Base-by-base conservation (phyloP, 2,888 invertebrate genomes). In the Oithona nana region DNA sequence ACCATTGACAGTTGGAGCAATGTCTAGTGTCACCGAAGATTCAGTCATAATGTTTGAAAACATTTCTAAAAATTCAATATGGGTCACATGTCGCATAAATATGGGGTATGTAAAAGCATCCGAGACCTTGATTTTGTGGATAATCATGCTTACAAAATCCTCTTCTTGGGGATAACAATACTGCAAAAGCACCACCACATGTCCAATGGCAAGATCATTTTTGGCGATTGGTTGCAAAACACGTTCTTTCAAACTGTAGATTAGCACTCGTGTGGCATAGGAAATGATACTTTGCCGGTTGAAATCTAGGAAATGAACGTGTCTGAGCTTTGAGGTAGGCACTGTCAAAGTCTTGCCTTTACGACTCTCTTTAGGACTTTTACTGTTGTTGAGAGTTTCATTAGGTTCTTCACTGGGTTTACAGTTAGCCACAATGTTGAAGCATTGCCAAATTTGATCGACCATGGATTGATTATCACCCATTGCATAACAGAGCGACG, bases 51-150 rank as follows among this genome's bases (percentile, higher is more conserved):
- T 49, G 13, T 49, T 24, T n/a, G 49, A 22, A 28, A 59, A 59
- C 26, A 50, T 50, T 50, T 59, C 59, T 24, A 59, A n/a, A 1
- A 59, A 50, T 28, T 59, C 59, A 50, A 59, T 59, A 6, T 59
- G 48, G 39, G 50, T 50, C 28, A 59, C 50, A 50, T 59, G 29
- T n/a, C 22, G 24, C 3, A 22, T 28, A 26, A 59, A 59, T 24
- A 49, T 1, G 1, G 59, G 59, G 29, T 59, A 59, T 1, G 24
- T 49, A 26, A 59, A 59, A 29, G 22, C 16, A 13, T 59, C 59
- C 11, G 24, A 28, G 22, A 49, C 24, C 3, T 29, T 22, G 50
- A 59, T 59, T 28, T 29, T 20, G 50, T 59, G 59, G 3, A 59
- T 1, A 22, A 59, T 59, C 59, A 50, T 59, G 24, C 22, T 26